Base-by-base conservation (phyloP, 2,113 vertebrate genomes). In the Paradoxurus hermaphroditus region DNA sequence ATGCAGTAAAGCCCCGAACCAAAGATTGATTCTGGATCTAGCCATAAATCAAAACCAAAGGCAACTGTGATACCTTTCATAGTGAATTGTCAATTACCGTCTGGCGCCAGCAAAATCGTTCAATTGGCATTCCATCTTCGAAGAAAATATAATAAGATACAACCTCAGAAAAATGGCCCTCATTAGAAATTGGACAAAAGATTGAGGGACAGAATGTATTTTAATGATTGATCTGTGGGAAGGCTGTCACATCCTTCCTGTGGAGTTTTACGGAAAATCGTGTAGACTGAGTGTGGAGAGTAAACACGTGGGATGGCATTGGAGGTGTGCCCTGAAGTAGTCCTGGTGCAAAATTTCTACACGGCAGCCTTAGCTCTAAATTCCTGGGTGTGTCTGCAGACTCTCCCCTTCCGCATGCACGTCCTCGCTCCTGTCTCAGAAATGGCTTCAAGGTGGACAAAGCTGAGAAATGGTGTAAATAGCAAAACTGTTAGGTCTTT, bases 1-100 rank as follows among this genome's bases (percentile, higher is more conserved):
- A 77, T 65, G 6, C 41, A 82, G 3, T 63, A 89, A 81, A 34
- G 3, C 41, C 87, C 59, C 56, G 92, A 89, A 68, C 34, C 73
- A 62, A 89, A 91, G 67, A 93, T 79, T 65, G 78, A 94, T 78
- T 97, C 67, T 73, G 41, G 67, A 85, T 36, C 21, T 46, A 68
- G 82, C 29, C 67, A 84, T 93, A 70, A 90, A 95, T 96, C 83
- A 91, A 95, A 92, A 63, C 72, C 59, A 89, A 97, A 88, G 83
- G 31, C 62, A 93, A 72, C 41, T 23, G n/a, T n/a, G 59, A 62
- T 68, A 63, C 3, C 62, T 88, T 89, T 83, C 72, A 56, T 8
- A 79, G 72, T 10, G 78, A 96, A 86, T n/a, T 70, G 83, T 75
- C 59, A 19, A 68, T 91, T 95, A 67, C 31, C 86, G 94, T 95